These are phyloP conservation scores for Anguilla pacifica DNA, from an alignment of 2,797 vertebrate genomes.

Conservation along the genomic window DNA sequence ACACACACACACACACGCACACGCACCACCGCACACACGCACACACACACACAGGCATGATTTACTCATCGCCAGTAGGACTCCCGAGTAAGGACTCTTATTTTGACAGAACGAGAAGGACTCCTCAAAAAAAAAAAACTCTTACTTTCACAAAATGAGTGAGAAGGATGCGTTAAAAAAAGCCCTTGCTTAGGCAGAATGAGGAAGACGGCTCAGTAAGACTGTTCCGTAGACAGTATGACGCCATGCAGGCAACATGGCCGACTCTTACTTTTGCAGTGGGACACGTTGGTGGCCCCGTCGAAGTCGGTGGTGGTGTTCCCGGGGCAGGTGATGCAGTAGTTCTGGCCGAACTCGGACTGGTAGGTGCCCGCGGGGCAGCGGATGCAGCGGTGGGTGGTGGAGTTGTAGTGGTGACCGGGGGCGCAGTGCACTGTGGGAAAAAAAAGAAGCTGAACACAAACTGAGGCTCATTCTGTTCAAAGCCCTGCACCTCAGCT, in stretches of 20 bases:
- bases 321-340: slow-evolving; percentile 91
- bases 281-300: slow-evolving; percentile 91
- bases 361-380: slow-evolving; percentile 90
- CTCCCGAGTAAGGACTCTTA: neutral
- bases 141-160: too few species aligned
- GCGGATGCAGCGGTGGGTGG: slow-evolving; percentile 89
- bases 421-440: slow-evolving; percentile 90
- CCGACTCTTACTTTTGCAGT: slow-evolving; percentile 89
- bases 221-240: too few species aligned
- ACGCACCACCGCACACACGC: too few species aligned
- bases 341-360: slow-evolving; percentile 93
- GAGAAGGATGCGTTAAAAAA: too few species aligned
- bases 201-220: too few species aligned
- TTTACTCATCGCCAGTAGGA: too few species aligned
- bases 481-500: neutral
- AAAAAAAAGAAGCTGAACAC: neutral
- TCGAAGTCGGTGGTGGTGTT: slow-evolving; percentile 97
- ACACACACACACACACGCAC: neutral
- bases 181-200: too few species aligned
- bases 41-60: too few species aligned
- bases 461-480: too few species aligned
- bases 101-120: neutral
- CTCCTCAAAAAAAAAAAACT: neutral
- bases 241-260: neutral
- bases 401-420: slow-evolving; percentile 93